A percentile compares a stretch with the other conserved stretches of the same genome.
These are phyloP conservation scores for Charina bottae DNA, from an alignment of 2,113 vertebrate species.

Conservation along the genomic window DNA sequence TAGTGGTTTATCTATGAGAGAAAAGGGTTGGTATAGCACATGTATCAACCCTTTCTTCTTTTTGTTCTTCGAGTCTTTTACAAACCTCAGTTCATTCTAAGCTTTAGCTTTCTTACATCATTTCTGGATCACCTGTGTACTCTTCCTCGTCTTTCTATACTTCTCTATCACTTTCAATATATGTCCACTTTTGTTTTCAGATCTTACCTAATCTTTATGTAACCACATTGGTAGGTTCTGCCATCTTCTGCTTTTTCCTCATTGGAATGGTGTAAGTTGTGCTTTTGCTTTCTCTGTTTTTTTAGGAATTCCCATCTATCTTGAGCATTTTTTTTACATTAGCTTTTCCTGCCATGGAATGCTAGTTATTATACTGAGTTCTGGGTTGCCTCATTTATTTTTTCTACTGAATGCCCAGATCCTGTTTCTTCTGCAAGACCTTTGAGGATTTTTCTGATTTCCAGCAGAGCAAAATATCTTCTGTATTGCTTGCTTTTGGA, in stretches of 20 bases:
- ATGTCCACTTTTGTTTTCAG: not conserved
- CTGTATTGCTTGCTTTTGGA: not conserved
- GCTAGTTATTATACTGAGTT: not conserved
- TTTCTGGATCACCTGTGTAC: too few relatives aligned
- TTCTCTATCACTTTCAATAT: too few relatives aligned
- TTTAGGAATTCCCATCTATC: not conserved
- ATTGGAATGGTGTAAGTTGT: not conserved
- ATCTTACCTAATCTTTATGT: not conserved
- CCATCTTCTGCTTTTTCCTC: not conserved
- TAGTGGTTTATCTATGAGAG: not conserved
- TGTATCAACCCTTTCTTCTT: too few relatives aligned
- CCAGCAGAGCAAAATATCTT: not conserved
- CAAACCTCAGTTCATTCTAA: too few relatives aligned
- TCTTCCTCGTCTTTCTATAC: too few relatives aligned
- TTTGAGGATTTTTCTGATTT: not conserved
- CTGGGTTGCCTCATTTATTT: too few relatives aligned
- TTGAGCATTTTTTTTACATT: not conserved
- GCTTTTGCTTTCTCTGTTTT: not conserved
- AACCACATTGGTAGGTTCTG: not conserved
- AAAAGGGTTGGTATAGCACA: too few relatives aligned
- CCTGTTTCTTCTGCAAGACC: too few relatives aligned
- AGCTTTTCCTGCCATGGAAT: not conserved
- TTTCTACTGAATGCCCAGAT: too few relatives aligned
- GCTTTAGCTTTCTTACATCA: too few relatives aligned
- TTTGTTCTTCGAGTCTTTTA: too few relatives aligned